These are phyloP conservation scores for Gambusia affinis DNA, from an alignment of 2,113 vertebrate genomes.

Conservation along the genomic window DNA sequence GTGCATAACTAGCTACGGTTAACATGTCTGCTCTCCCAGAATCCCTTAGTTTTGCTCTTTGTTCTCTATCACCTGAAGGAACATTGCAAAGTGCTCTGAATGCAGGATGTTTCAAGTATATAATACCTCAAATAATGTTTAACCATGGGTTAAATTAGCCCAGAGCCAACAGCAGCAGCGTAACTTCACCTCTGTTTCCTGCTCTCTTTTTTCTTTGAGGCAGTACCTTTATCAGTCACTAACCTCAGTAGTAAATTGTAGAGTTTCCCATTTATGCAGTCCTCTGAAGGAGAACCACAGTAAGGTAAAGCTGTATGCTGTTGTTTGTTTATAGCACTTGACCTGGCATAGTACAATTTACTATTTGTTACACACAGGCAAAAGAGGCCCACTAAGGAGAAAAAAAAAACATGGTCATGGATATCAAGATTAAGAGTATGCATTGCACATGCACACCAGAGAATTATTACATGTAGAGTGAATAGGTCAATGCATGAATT, in stretches of 20 bases:
- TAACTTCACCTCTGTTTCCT: conserved; percentile 47
- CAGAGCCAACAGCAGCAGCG: conserved; percentile 39
- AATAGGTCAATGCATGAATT: conserved; percentile 9
- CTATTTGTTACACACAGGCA: conserved; percentile 23
- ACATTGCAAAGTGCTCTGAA: conserved; percentile 23
- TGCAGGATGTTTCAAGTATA: conserved; percentile 15
- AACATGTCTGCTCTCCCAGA: background rate
- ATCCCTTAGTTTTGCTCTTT: background rate
- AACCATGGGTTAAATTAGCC: conserved; percentile 50
- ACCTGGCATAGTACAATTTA: conserved; percentile 6
- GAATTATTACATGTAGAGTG: conserved; percentile 25
- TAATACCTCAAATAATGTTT: conserved; percentile 35
- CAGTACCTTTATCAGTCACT: conserved; percentile 54
- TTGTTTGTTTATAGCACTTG: conserved; percentile 43
- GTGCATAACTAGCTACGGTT: background rate
- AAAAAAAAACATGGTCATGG: conserved; percentile 18
- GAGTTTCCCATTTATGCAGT: conserved; percentile 45
- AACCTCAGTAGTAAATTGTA: conserved; percentile 22
- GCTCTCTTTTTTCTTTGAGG: conserved; percentile 54
- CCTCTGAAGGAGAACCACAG: conserved; percentile 46
- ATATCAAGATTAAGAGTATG: conserved; percentile 21
- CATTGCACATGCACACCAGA: conserved; percentile 21
- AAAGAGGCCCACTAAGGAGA: conserved; percentile 11
- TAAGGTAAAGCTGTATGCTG: conserved; percentile 22
- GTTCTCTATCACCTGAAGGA: conserved; percentile 7